These are phyloP conservation scores for Cheilosia variabilis DNA, from an alignment of 2,888 invertebrate genomes.

Conservation along the genomic window DNA sequence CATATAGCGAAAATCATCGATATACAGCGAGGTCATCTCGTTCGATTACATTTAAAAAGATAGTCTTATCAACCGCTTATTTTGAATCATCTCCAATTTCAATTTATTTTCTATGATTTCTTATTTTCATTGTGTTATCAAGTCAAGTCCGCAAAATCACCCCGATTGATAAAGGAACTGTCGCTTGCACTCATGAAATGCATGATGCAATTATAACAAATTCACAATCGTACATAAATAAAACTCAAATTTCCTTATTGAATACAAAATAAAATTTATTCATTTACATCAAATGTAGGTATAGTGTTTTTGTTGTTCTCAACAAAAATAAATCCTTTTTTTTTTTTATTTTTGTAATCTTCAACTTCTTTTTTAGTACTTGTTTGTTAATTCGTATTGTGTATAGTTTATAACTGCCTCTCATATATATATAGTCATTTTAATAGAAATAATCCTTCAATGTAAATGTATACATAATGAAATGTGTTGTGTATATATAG, in stretches of 20 bases:
- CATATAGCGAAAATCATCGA: too few relatives aligned
- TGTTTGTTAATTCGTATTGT: slow-evolving; percentile 41
- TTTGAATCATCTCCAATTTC: too few relatives aligned
- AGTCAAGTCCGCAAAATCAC: too few relatives aligned
- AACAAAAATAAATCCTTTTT: slow-evolving; percentile 58
- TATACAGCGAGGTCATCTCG: too few relatives aligned
- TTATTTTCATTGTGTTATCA: too few relatives aligned
- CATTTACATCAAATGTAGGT: slow-evolving; percentile 65
- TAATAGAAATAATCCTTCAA: slow-evolving; percentile 49
- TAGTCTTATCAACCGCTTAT: too few relatives aligned
- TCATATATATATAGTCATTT: slow-evolving; percentile 46
- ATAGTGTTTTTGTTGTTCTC: slow-evolving; percentile 37
- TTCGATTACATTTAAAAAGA: too few relatives aligned
- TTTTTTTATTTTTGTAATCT: slow-evolving; percentile 17
- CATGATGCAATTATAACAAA: too few relatives aligned
- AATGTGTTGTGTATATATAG: slow-evolving; percentile 61
- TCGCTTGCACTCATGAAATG: too few relatives aligned
- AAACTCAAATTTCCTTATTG: slow-evolving; percentile 35
- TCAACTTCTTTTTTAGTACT: slow-evolving; percentile 13
- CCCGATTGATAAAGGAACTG: too few relatives aligned
- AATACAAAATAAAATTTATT: slow-evolving; percentile 75
- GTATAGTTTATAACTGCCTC: slow-evolving; percentile 65
- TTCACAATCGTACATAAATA: too few relatives aligned
- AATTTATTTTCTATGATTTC: too few relatives aligned
- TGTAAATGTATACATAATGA: slow-evolving; percentile 66